phyloP scores from a whole-genome alignment of 2,888 invertebrate species.

The Troides aeacus region DNA sequence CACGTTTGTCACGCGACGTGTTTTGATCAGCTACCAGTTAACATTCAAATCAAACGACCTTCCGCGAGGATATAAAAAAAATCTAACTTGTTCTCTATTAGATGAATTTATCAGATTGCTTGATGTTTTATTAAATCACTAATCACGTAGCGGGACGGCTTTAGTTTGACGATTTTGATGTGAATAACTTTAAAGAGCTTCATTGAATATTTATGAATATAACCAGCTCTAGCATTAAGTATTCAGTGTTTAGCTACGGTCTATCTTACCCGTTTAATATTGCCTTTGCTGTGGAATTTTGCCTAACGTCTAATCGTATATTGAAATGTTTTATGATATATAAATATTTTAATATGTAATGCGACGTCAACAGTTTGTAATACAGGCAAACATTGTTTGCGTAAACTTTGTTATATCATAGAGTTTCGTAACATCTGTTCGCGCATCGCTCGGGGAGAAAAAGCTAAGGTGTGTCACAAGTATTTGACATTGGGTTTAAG shows the following conservation, averaged over 20 bases:
- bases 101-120: constrained; percentile 38
- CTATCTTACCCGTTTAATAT: neutral
- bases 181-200: neutral
- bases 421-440: constrained; percentile 47
- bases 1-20: constrained; percentile 15
- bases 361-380: constrained; percentile 33
- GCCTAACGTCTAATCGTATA: neutral
- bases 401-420: constrained; percentile 46
- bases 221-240: constrained; percentile 39
- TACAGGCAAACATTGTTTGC: constrained; percentile 47
- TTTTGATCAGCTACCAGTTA: constrained; percentile 5
- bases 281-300: neutral
- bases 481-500: constrained; percentile 60
- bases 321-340: constrained; percentile 1
- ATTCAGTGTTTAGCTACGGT: constrained; percentile 6
- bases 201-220: constrained; percentile 38
- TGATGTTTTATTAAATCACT: constrained; percentile 46
- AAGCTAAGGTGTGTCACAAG: constrained; percentile 40
- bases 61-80: constrained; percentile 32
- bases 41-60: constrained; percentile 32
- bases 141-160: constrained; percentile 33
- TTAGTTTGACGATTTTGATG: constrained; percentile 19
- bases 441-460: constrained; percentile 39
- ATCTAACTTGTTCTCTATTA: constrained; percentile 38
- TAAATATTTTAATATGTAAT: constrained; percentile 6